Conservation (phyloP, 2,113 vertebrate species). For the Chloroceryle aenea region DNA sequence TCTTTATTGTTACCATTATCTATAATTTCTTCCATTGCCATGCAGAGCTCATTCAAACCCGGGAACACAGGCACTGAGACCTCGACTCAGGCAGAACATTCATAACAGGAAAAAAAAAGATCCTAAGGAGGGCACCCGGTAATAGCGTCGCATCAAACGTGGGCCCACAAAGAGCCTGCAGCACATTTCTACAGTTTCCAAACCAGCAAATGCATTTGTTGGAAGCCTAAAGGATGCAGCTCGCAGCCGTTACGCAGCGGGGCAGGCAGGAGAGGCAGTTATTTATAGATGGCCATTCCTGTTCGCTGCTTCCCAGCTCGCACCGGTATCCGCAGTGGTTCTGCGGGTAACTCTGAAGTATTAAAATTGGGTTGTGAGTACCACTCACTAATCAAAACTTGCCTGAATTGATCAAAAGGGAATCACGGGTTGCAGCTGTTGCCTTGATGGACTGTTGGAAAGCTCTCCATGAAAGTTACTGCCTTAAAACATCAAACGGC, state of each 20-base stretch:
- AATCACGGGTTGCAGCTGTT: background rate
- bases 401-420: background rate
- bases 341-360: background rate
- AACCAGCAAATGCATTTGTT: background rate
- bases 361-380: background rate
- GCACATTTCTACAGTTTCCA: background rate
- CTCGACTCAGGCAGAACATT: background rate
- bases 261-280: background rate
- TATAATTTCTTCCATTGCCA: constrained; percentile 45
- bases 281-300: background rate
- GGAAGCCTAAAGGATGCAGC: background rate
- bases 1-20: constrained; percentile 7
- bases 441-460: background rate
- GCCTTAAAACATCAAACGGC: background rate
- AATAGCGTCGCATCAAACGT: background rate
- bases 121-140: background rate
- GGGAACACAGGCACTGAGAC: background rate
- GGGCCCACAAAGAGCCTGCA: background rate
- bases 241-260: background rate
- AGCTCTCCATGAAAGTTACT: background rate
- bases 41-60: constrained; percentile 46
- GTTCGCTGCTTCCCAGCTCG: background rate
- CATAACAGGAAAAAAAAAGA: background rate
- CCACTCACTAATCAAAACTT: background rate
- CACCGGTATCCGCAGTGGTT: background rate